phyloP scores from a whole-genome alignment of 2,888 invertebrate genomes.

The Dynastes hyllus region DNA sequence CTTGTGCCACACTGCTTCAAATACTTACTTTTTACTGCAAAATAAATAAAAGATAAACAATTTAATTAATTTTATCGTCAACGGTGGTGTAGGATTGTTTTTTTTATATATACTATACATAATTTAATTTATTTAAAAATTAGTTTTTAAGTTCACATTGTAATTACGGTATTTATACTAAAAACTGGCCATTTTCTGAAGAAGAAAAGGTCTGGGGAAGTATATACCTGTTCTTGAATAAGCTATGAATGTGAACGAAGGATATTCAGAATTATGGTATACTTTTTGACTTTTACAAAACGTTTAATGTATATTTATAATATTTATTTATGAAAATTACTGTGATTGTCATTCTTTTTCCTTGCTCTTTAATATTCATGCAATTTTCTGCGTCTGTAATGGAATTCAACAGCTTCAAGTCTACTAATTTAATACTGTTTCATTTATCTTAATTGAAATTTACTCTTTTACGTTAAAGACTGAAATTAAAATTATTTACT shows the following conservation, averaged over 20 bases:
- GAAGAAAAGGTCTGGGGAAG: slow-evolving; percentile 12
- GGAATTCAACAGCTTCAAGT: neutral
- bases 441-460: neutral
- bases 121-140: slow-evolving; percentile 47
- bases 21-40: slow-evolving; percentile 50
- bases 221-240: neutral
- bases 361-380: slow-evolving; percentile 14
- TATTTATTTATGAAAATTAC: slow-evolving; percentile 26
- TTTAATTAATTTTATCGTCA: slow-evolving; percentile 14
- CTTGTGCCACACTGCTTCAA: slow-evolving; percentile 55
- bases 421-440: neutral
- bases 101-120: slow-evolving; percentile 44
- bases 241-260: slow-evolving; percentile 4
- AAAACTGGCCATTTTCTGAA: slow-evolving; percentile 31
- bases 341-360: slow-evolving; percentile 27
- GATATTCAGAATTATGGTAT: slow-evolving; percentile 21
- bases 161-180: slow-evolving; percentile 51
- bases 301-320: slow-evolving; percentile 8
- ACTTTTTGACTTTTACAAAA: neutral
- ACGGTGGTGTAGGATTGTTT: slow-evolving; percentile 49
- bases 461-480: slow-evolving; percentile 6
- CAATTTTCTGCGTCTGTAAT: neutral
- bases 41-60: slow-evolving; percentile 8
- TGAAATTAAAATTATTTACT: neutral
- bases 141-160: slow-evolving; percentile 49